Evolutionary conservation across 2,888 invertebrate genomes (phyloP), one percentile per base, ranked within the genome.

Genomic region (Xanthia icteritia): DNA sequence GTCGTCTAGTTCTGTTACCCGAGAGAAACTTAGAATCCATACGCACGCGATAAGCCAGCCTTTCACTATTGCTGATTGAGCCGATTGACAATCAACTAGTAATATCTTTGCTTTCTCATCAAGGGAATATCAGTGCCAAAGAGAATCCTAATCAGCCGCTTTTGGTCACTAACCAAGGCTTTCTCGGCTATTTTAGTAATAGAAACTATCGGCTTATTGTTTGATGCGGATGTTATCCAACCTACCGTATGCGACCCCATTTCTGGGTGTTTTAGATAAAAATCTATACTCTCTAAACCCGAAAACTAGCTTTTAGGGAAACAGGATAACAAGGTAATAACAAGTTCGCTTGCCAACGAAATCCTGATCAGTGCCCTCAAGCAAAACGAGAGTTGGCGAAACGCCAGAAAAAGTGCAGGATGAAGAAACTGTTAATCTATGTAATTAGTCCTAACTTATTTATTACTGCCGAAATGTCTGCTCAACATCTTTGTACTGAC

Each of bases 381-480:
- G 83, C 66, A 61, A 70, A 73, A 73, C 66, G 31, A 39, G 63
- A 64, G 20, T 81, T 84, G 84, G 84, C 81, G 31, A 39, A 11
- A 39, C n/a, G 63, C 84, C 84, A 84, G 69, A 54, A 80, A 77
- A 83, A 66, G 9, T 65, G 31, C 23, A 81, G 42, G 60, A 66
- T 56, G 68, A 70, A 81, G 39, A 77, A 58, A 66, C 66, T 60
- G 74, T 58, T 74, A 63, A 74, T 66, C 23, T 66, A 74, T 56
- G 65, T 78, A 78, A 81, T 84, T 81, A 81, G 70, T 74, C 36
- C 39, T 54, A 64, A 81, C 72, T 81, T 83, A 83, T 78, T 84
- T 83, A 78, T 75, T 48, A 67, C 45, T 75, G 31, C 66, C 42
- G 39, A 77, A 73, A 80, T 56, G 48, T 75, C 36, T 65, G 54